phyloP scores from a whole-genome alignment of 1,140 invertebrate genomes.

The Bombus confusus region DNA sequence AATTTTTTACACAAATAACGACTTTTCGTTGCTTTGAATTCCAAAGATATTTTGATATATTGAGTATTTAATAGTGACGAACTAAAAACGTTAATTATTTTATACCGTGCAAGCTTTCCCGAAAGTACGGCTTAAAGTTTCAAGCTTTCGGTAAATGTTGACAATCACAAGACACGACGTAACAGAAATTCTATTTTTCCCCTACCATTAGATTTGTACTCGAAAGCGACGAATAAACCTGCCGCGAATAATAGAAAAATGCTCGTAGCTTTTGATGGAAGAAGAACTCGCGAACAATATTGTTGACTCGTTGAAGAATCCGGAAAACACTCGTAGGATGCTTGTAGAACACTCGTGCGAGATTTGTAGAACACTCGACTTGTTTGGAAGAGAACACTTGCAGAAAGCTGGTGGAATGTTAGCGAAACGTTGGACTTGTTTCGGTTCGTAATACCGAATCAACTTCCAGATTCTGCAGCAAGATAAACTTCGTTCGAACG shows the following conservation, averaged over 20 bases:
- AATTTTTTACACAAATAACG: neutral
- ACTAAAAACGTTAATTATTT: too few relatives aligned
- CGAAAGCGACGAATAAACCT: neutral
- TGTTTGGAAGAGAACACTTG: constrained; percentile 10
- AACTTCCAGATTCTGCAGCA: neutral
- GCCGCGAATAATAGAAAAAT: neutral
- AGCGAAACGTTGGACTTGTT: neutral
- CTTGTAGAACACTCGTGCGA: neutral
- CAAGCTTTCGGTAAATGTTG: neutral
- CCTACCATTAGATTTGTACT: too few relatives aligned
- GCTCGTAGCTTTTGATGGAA: neutral
- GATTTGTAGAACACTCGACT: constrained; percentile 20
- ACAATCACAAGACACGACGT: neutral
- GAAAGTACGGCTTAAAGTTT: too few relatives aligned
- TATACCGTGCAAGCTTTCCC: too few relatives aligned
- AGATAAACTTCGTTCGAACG: neutral
- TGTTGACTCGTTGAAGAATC: constrained; percentile 11
- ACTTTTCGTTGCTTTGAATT: neutral
- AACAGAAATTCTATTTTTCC: neutral
- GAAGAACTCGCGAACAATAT: neutral
- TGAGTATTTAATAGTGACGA: too few relatives aligned
- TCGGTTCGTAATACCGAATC: neutral
- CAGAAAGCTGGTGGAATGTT: neutral
- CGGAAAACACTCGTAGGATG: neutral
- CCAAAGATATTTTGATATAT: too few relatives aligned